A percentile compares a stretch with the other conserved stretches of the same genome.
These are phyloP conservation scores for Clarias magur DNA, from an alignment of 2,113 vertebrate genomes.

Conservation along the genomic window DNA sequence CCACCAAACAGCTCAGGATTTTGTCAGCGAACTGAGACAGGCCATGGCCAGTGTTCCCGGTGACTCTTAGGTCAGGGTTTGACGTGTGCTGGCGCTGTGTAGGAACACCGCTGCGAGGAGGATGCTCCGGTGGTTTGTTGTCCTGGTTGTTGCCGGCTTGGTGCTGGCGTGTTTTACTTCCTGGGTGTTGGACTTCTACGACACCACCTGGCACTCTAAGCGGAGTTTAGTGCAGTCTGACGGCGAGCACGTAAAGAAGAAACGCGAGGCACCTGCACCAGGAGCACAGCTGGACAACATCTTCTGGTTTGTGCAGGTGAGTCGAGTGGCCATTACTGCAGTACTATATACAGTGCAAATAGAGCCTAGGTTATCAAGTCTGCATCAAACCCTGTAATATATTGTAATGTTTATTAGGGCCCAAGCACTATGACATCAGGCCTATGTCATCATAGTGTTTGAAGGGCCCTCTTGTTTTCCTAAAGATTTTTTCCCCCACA, in stretches of 20 bases:
- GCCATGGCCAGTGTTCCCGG: background rate
- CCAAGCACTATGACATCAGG: too few species aligned
- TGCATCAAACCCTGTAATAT: background rate
- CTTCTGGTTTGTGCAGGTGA: conserved; percentile 87
- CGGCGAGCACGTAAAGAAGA: conserved; percentile 35
- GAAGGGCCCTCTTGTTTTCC: too few species aligned
- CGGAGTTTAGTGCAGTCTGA: conserved; percentile 58
- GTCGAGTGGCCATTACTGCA: conserved; percentile 24
- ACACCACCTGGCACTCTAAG: conserved; percentile 68
- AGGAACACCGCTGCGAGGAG: conserved; percentile 21
- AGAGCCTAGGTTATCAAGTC: background rate
- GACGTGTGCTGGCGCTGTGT: background rate
- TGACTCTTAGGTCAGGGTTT: background rate
- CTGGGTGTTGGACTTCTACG: conserved; percentile 77
- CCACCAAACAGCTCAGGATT: background rate
- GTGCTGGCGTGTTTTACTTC: conserved; percentile 71
- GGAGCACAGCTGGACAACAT: conserved; percentile 69
- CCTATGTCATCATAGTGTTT: too few species aligned
- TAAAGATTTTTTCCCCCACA: too few species aligned
- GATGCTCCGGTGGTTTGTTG: conserved; percentile 71
- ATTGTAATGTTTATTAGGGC: background rate
- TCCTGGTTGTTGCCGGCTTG: conserved; percentile 73
- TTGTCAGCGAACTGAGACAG: background rate
- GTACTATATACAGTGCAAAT: background rate
- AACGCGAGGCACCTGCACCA: conserved; percentile 65